A percentile compares a stretch with the other conserved stretches of the same genome.
Evolutionary conservation across 1,140 invertebrate species (phyloP).

Genomic region (Pemphigus obesinymphae): DNA sequence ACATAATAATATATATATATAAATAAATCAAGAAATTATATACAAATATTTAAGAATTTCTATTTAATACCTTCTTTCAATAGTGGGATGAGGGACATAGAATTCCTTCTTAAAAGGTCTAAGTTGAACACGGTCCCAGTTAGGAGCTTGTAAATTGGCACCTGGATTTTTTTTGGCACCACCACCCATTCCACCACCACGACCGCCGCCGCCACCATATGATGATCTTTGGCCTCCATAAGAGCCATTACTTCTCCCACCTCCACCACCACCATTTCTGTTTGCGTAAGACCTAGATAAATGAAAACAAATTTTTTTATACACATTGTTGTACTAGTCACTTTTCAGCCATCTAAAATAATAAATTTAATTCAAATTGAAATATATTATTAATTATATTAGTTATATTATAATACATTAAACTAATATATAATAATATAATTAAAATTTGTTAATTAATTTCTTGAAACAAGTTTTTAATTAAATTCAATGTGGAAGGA

Average conservation of each 20-base stretch:
- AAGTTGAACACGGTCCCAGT: slow-evolving; percentile 72
- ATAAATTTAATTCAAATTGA: too few relatives aligned
- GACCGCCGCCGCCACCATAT: slow-evolving; percentile 48
- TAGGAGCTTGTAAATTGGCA: slow-evolving; percentile 61
- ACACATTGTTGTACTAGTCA: too few relatives aligned
- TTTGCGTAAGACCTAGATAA: slow-evolving; percentile 21
- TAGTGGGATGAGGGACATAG: slow-evolving; percentile 69
- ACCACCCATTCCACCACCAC: slow-evolving; percentile 48
- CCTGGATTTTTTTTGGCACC: slow-evolving; percentile 37
- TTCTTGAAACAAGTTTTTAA: too few relatives aligned
- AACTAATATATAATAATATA: too few relatives aligned
- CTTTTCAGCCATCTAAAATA: too few relatives aligned
- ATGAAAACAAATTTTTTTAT: too few relatives aligned
- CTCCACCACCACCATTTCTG: slow-evolving; percentile 40
- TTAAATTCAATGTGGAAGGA: too few relatives aligned
- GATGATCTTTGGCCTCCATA: slow-evolving; percentile 50
- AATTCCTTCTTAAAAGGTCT: slow-evolving; percentile 92
- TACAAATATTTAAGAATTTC: not conserved
- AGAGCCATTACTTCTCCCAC: slow-evolving; percentile 45
- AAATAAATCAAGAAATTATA: not conserved
- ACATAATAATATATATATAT: not conserved
- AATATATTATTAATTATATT: too few relatives aligned
- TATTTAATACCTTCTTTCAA: slow-evolving; percentile 49
- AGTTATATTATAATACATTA: too few relatives aligned
- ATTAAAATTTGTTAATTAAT: too few relatives aligned